phyloP scores from a whole-genome alignment of 2,888 invertebrate genomes.

The Melinaea menophilus region DNA sequence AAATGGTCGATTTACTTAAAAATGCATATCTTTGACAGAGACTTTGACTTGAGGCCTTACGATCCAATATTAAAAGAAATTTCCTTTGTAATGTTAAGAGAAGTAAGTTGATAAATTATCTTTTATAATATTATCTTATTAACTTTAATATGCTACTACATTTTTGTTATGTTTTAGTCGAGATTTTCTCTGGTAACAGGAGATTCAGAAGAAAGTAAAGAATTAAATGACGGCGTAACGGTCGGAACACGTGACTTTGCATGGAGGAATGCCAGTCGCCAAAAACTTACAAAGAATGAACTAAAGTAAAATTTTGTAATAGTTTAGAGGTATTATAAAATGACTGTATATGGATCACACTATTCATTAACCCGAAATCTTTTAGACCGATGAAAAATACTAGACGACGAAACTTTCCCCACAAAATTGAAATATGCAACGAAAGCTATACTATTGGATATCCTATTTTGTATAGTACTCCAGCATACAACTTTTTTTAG shows the following conservation, averaged over 20 bases:
- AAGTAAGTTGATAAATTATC: conserved; percentile 37
- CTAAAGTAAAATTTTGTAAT: background rate
- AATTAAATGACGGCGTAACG: conserved; percentile 18
- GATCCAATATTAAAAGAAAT: conserved; percentile 45
- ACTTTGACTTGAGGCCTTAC: conserved; percentile 51
- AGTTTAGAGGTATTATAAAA: conserved; percentile 4
- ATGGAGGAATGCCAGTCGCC: conserved; percentile 30
- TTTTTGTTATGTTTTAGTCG: conserved; percentile 25
- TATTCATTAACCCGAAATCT: background rate
- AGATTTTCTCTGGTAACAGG: conserved; percentile 31
- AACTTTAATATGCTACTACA: background rate
- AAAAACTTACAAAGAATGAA: conserved; percentile 2
- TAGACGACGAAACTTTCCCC: conserved; percentile 20
- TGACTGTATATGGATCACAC: background rate
- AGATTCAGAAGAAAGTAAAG: conserved; percentile 27
- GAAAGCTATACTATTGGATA: conserved; percentile 52
- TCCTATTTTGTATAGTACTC: conserved; percentile 53
- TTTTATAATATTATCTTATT: no score
- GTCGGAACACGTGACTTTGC: conserved; percentile 27
- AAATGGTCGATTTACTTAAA: background rate
- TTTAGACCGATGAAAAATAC: conserved; percentile 23
- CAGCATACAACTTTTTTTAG: conserved; percentile 69
- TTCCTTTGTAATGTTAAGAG: conserved; percentile 31
- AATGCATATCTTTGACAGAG: conserved; percentile 40
- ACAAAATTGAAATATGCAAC: conserved; percentile 48